Base-by-base conservation (phyloP, 2,113 vertebrate species). In the Tamias sibiricus region DNA sequence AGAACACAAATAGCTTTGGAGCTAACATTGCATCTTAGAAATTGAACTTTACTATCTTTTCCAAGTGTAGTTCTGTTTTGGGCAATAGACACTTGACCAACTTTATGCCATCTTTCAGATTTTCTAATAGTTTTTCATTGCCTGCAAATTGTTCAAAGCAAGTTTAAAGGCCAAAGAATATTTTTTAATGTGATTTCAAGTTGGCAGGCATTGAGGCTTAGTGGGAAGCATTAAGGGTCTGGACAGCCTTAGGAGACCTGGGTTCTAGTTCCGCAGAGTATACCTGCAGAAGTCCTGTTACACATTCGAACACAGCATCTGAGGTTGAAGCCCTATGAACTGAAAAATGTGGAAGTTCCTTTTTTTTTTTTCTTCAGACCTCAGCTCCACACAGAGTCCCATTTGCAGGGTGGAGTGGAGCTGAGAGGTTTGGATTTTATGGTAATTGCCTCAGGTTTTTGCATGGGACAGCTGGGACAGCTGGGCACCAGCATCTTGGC, bases 101-200 rank as follows among this genome's bases (percentile, higher is more conserved):
- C 87, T 82, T 80, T 42, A 77, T 66, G n/a, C 42, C 54, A 40
- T 87, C 49, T 75, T 32, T 66, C 20, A 8, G 1, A 47, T 90
- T 92, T 95, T 92, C 87, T 92, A 91, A 83, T 94, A 52, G 62
- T 74, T 93, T 94, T 91, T 49, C 42, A 32, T 35, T 64, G 79
- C 68, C 75, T 91, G 6, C 47, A 91, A 81, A 82, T 91, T 89
- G 94, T 30, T 97, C 68, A 95, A 93, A 84, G 80, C 94, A 90
- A 86, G 35, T 86, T 87, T 89, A 80, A 93, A 91, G 64, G 52
- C 57, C 80, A 87, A 75, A 87, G 40, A 87, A 76, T 82, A 77
- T 81, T 90, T 90, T 90, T 94, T 66, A 86, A 72, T 88, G 66
- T 80, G 59, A 92, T 84, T 85, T 96, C 76, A 74, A 91, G 44